Base-by-base conservation (phyloP, 37 sponge, comb jelly and placozoan genomes). In the Theonella swinhoei region DNA sequence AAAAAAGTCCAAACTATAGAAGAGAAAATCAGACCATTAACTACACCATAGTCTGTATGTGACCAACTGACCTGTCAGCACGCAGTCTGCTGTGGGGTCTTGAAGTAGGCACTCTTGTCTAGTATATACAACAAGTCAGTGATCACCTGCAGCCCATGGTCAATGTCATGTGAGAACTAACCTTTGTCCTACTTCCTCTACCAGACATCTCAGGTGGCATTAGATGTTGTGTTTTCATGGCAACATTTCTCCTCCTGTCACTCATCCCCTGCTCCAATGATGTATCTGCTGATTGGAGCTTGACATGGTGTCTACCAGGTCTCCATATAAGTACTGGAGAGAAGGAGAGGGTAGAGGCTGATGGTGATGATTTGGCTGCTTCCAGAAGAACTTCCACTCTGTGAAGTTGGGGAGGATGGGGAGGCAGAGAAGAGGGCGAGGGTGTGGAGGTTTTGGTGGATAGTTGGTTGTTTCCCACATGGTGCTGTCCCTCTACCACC, bases 261-360 rank as follows among this genome's bases (percentile, higher is more conserved):
- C 25, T 37, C 43, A 19, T 23, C 29, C 4, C 29, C 67, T 5
- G n/a, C 4, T 26, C 5, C 29, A 4, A 23, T 65, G 71, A 20
- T 30, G 17, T 70, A 8, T 35, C 4, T 19, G 35, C 71, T 14
- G 35, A 65, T 65, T 30, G 29, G 7, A 4, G 67, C n/a, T 5
- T 65, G n/a, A 7, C 29, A 65, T 38, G 23, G 54, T 5, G 36
- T 41, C 42, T 64, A 3, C 85, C 85, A 34, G 87, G 87, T 26
- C 70, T 86, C 87, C 87, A 86, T 29, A 86, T 63, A 0, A 86
- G 80, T n/a, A 86, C 74, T 1, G 87, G 87, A 39, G 80, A 60
- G 71, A 79, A 70, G 59, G 40, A 34, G 28, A 64, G 54, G 54
- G 54, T 17, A 14, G 54, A 17, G 54, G 54, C 7, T 47, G 54